Evolutionary conservation across 1,140 invertebrate genomes (phyloP).

Genomic region (Solen grandis): DNA sequence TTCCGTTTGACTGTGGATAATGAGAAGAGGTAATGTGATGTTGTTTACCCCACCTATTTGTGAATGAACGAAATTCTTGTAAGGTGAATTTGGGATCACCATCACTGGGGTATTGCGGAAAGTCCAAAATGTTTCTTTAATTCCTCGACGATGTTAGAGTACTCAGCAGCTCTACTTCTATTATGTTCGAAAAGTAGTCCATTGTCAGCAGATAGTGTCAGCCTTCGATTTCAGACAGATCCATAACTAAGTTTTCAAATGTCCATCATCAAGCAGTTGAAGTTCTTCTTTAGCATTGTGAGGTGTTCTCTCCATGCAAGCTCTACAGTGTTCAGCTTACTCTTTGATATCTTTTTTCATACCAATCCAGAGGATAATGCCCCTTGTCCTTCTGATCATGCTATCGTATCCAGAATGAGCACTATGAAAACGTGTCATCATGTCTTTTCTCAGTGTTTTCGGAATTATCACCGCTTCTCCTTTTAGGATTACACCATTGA

Average conservation of each 20-base stretch:
- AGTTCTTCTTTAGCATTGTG: slow-evolving; percentile 53
- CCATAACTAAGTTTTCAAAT: slow-evolving; percentile 66
- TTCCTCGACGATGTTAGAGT: slow-evolving; percentile 48
- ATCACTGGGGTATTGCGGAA: slow-evolving; percentile 59
- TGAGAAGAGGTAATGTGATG: slow-evolving; percentile 54
- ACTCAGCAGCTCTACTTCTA: slow-evolving; percentile 57
- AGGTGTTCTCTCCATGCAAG: slow-evolving; percentile 55
- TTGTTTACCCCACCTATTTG: slow-evolving; percentile 39
- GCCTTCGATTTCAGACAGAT: slow-evolving; percentile 62
- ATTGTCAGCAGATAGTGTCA: slow-evolving; percentile 55
- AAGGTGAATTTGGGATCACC: slow-evolving; percentile 57
- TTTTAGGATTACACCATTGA: slow-evolving; percentile 46
- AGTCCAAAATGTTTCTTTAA: slow-evolving; percentile 61
- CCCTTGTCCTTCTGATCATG: slow-evolving; percentile 61
- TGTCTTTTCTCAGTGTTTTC: slow-evolving; percentile 18
- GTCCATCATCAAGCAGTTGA: slow-evolving; percentile 47
- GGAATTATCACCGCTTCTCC: slow-evolving; percentile 54
- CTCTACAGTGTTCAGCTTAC: slow-evolving; percentile 53
- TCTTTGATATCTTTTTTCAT: slow-evolving; percentile 62
- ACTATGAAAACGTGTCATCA: slow-evolving; percentile 73
- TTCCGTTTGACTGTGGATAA: slow-evolving; percentile 59
- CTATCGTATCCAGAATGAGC: slow-evolving; percentile 71
- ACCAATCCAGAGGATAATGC: slow-evolving; percentile 69
- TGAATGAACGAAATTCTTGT: slow-evolving; percentile 49
- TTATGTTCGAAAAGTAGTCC: slow-evolving; percentile 60